Evolutionary conservation across 2,113 vertebrate species (phyloP), one percentile per base, ranked within the genome.

Genomic region (Apodemus sylvaticus): DNA sequence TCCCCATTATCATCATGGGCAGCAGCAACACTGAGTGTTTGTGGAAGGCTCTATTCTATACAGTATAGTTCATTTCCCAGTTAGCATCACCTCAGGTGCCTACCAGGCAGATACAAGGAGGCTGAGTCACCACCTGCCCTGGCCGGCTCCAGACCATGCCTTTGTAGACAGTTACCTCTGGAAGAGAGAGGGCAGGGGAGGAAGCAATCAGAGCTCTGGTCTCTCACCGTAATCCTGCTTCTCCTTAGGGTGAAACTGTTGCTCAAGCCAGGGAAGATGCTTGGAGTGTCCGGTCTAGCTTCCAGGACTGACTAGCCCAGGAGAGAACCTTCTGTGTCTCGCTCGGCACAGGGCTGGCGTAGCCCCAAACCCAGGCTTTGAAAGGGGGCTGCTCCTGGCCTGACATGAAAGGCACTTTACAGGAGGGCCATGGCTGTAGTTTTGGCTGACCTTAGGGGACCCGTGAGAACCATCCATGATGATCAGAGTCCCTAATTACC

Each of bases 51-150:
- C 34, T 51, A 16, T 14, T 17, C 36, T 3, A 3, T 5, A 7
- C 7, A 60, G 16, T 7, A 3, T 31, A 17, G 24, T 45, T 70
- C 51, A 66, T 20, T 51, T 29, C 2, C 0, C 31, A 68, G 66
- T 68, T 16, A 68, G 31, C 66, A 68, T 22, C 53, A 51, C n/a
- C 16, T 7, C 34, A 6, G 66, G 10, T 24, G 45, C 45, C 45
- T 48, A 48, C 45, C 45, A 48, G 45, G 45, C 45, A 60, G 4
- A 94, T 14, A n/a, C 51, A 24, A 62, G 22, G 16, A 39, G 24
- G 7, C 22, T 24, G 24, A 55, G 3, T 36, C 70, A 14, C 22
- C 0, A 4, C 7, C 53, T 7, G 0, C 1, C 6, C 3, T 70
- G 3, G 0, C 5, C 20, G 88, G 51, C 48, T n/a, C 7, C 3